Evolutionary conservation across 2,797 vertebrate species (phyloP), one percentile per base, ranked within the genome.

Genomic region (Huso huso): DNA sequence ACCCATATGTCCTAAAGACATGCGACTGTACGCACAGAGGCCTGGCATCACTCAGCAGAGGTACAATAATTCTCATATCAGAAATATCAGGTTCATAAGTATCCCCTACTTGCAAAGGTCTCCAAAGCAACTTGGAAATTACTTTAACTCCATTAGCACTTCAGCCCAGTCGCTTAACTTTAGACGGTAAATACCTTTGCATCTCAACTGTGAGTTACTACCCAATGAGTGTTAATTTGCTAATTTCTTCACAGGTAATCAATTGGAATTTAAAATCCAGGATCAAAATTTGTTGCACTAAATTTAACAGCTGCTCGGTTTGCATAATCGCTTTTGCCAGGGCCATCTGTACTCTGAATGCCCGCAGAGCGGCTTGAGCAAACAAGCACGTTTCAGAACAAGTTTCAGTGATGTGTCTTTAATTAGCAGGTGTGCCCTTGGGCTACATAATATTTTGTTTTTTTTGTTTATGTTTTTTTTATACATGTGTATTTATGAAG

Each of bases 401-500:
- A 89, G 87, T 91, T 89, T 79, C 83, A 88, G 89, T 88, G 94
- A 95, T 91, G 90, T 97, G 95, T 90, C 92, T 96, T 91, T 94
- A 96, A 98, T 97, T 96, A 97, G 93, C 93, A 97, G 94, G 95
- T 97, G 95, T 93, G 94, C 90, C 92, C 92, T 91, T 89, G 91
- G 91, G 90, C 83, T 87, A 87, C 86, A 90, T 88, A 87, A 88
- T 83, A 84, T 88, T 88, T 37, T 79, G 61, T 70, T 64, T 68
- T 11, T 60, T 49, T 72, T 18, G 15, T 1, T 18, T 18, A 18
- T 18, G 15, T 18, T 18, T 80, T 77, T 87, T 92, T 95, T 95
- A 96, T 95, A 93, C 88, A 88, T 89, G 90, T 91, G 88, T 97
- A 95, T 99, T 99, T 99, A 99, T 97, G 95, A 96, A 94, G 96